Evolutionary conservation across 2,888 invertebrate species (phyloP).

Genomic region (Heliconius erato): DNA sequence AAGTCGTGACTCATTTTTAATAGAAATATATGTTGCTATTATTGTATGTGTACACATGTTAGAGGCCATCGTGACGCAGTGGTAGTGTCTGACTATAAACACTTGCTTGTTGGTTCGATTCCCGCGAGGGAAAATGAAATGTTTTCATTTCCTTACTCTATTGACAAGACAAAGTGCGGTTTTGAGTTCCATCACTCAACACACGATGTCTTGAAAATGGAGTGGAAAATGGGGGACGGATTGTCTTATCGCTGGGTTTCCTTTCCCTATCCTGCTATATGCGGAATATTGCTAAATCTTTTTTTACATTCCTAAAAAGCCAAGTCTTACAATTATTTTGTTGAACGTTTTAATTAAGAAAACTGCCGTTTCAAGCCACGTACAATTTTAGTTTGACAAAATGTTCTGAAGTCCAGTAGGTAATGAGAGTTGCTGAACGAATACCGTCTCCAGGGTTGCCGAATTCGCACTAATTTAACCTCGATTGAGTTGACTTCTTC

Average conservation of each 20-base stretch:
- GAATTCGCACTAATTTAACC: constrained; percentile 12
- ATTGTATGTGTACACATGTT: too few species aligned
- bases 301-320: not conserved
- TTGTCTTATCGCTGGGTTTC: not conserved
- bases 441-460: not conserved
- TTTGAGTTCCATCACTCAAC: not conserved
- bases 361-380: constrained; percentile 15
- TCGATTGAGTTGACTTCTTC: not conserved
- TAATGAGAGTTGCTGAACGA: constrained; percentile 24
- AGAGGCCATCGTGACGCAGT: too few species aligned
- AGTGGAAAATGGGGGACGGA: not conserved
- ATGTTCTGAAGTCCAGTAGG: not conserved
- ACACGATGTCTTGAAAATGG: too few species aligned
- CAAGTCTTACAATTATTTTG: not conserved
- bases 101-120: too few species aligned
- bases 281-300: not conserved
- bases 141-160: too few species aligned
- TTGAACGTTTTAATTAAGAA: constrained; percentile 14
- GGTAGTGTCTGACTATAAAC: too few species aligned
- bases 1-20: constrained; percentile 35
- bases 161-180: not conserved
- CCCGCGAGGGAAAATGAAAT: too few species aligned
- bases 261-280: not conserved
- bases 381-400: constrained; percentile 7
- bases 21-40: not conserved